Base-by-base conservation (phyloP, 2,113 vertebrate genomes). In the Chitala chitala region DNA sequence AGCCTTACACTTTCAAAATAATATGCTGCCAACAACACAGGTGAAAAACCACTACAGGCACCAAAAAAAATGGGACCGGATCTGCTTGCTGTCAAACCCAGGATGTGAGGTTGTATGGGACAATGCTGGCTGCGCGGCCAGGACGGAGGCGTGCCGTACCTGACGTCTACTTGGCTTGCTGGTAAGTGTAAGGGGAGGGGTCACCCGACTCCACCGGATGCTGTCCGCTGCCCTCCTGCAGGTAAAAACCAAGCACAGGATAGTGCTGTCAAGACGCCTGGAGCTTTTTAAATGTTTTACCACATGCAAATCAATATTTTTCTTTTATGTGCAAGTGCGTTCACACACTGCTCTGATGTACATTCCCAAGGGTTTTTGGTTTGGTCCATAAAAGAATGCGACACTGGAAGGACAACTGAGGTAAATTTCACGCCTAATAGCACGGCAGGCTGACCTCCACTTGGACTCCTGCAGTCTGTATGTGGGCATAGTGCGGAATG, bases 151-250 rank as follows among this genome's bases (percentile, higher is more conserved):
- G 44, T 42, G 4, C 22, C 24, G 5, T 93, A 98, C 96, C 94
- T 93, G 90, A 87, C 89, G 90, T 92, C 92, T 95, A 98, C 92
- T 99, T 99, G 93, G 93, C 95, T 86, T 95, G 95, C 84, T 97
- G 97, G 89, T 92, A 95, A 59, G 94, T 91, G 79, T 98, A 98
- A 33, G 96, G 93, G 90, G 96, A 98, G 81, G 95, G 95, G 85
- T 98, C 97, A 86, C 89, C 95, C 87, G 94, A 94, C 86, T 98
- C 94, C 83, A 98, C 93, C 87, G 94, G 95, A 58, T 98, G 94
- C 70, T 94, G 94, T 75, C 94, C 92, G 86, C 90, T 93, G 46
- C 91, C 93, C 83, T 99, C 97, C 97, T 99, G 77, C 66, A 86
- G 79, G 87, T 82, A 81, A 85, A 75, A 77, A 33, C 29, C 20